phyloP scores from a whole-genome alignment of 2,797 vertebrate species.

The Lates japonicus region DNA sequence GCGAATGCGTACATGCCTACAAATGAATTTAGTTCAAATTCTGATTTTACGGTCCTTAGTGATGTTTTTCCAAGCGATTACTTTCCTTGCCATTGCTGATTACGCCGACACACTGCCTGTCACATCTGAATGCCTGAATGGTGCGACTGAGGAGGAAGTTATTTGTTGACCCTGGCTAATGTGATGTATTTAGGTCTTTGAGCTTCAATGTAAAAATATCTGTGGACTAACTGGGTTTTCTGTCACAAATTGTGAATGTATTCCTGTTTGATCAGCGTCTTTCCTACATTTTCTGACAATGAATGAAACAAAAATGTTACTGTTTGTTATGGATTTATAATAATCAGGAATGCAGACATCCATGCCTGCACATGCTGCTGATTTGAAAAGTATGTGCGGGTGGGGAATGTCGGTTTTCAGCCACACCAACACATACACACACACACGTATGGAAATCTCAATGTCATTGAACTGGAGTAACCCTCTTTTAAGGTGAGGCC shows the following conservation, averaged over 20 bases:
- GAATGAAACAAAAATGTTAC: background rate
- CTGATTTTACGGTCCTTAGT: constrained; percentile 45
- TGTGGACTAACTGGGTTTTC: background rate
- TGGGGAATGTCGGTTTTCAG: constrained; percentile 44
- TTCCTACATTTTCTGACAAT: background rate
- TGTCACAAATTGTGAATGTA: background rate
- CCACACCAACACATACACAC: constrained; percentile 37
- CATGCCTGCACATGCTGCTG: constrained; percentile 26
- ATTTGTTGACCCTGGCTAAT: constrained; percentile 22
- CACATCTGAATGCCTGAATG: constrained; percentile 30
- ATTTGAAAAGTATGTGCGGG: constrained; percentile 34
- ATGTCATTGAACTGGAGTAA: constrained; percentile 87
- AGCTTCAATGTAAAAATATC: background rate
- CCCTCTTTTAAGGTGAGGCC: constrained; percentile 86
- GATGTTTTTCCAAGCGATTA: constrained; percentile 40
- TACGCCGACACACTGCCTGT: constrained; percentile 38
- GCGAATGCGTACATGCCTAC: constrained; percentile 61
- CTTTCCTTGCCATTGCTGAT: constrained; percentile 43
- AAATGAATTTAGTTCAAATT: constrained; percentile 61
- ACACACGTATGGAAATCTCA: constrained; percentile 43
- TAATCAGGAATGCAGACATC: constrained; percentile 51
- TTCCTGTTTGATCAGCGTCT: background rate
- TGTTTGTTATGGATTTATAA: background rate
- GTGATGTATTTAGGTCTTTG: background rate
- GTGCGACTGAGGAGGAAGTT: background rate